Base-by-base conservation (phyloP, 2,888 invertebrate species). In the Spilosoma lubricipeda region DNA sequence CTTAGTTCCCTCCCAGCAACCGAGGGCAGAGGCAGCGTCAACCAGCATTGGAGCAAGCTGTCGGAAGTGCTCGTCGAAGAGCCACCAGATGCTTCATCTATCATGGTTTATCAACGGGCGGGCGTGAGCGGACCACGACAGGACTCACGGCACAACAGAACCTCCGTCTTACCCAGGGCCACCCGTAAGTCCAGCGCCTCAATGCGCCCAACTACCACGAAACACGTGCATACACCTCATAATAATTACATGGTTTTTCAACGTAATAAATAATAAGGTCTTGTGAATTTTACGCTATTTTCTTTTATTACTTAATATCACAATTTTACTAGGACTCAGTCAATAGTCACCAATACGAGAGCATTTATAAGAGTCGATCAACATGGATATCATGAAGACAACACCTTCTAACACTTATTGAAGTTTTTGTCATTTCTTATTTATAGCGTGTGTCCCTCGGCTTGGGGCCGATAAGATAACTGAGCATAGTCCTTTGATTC, bases 291-390 rank as follows among this genome's bases (percentile, higher is more conserved):
- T 52, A 9, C 48, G 67, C 15, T 48, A 30, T 63, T 67, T 63
- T 48, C 36, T 1, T 68, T 93, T 94, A 93, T 93, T 95, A 15
- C 45, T 45, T 15, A 93, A 94, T 95, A 95, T 95, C 95, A 95
- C 95, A 95, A 92, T 93, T 94, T 93, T 90, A 92, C 93, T 92
- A 91, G 93, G 91, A 93, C 91, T 90, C 90, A 88, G 87, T 88
- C 84, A 87, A 85, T 88, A 82, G 86, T 86, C 84, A 86, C 52
- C 83, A 83, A 83, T 87, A 88, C 88, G 86, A 87, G 82, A 88
- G 87, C 85, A 85, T 83, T 84, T 81, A 85, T 76, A 83, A 39
- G 11, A 85, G 80, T 82, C 86, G 82, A 80, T 82, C 82, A 82
- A 80, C 74, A 82, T 83, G 71, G 73, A 87, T 80, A 79, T 75